Percentiles rank a stretch among this genome's conserved stretches.
phyloP scores from a whole-genome alignment of 2,113 vertebrate species.

The Nesospiza acunhae region DNA sequence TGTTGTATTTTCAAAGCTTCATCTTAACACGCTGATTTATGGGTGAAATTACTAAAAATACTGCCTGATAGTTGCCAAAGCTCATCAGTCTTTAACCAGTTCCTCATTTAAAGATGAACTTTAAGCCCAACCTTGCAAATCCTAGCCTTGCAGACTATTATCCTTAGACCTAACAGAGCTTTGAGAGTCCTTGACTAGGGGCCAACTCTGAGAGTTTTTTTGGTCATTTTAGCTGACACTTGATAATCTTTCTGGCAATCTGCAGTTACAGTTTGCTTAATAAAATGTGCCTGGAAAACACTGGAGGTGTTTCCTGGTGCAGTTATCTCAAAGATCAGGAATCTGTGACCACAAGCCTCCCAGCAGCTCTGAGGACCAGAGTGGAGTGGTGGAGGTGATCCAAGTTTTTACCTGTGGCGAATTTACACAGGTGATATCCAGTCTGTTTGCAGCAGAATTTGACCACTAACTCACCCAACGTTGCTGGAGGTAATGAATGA shows the following conservation, averaged over 20 bases:
- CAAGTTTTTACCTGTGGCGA: background rate
- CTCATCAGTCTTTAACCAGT: slow-evolving; percentile 42
- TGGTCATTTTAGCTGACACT: background rate
- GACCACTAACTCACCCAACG: background rate
- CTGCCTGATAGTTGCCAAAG: slow-evolving; percentile 25
- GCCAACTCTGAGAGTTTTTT: background rate
- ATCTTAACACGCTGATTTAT: slow-evolving; percentile 57
- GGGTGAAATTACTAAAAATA: slow-evolving; percentile 50
- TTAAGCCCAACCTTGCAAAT: slow-evolving; percentile 21
- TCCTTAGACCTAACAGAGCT: background rate
- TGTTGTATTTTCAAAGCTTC: slow-evolving; percentile 53
- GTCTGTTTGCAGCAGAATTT: background rate
- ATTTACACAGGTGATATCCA: background rate
- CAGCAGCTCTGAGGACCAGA: background rate
- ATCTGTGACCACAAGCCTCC: slow-evolving; percentile 12
- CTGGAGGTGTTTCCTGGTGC: slow-evolving; percentile 20
- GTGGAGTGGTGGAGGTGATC: background rate
- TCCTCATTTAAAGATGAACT: slow-evolving; percentile 19
- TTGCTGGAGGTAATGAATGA: background rate
- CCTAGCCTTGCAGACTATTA: background rate
- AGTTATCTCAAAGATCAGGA: background rate
- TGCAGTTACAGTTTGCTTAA: slow-evolving; percentile 31
- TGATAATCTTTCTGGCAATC: slow-evolving; percentile 57
- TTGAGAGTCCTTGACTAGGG: background rate
- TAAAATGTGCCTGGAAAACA: slow-evolving; percentile 1